Evolutionary conservation across 2,113 vertebrate species (phyloP), one percentile per base, ranked within the genome.

Genomic region (Lathamus discolor): DNA sequence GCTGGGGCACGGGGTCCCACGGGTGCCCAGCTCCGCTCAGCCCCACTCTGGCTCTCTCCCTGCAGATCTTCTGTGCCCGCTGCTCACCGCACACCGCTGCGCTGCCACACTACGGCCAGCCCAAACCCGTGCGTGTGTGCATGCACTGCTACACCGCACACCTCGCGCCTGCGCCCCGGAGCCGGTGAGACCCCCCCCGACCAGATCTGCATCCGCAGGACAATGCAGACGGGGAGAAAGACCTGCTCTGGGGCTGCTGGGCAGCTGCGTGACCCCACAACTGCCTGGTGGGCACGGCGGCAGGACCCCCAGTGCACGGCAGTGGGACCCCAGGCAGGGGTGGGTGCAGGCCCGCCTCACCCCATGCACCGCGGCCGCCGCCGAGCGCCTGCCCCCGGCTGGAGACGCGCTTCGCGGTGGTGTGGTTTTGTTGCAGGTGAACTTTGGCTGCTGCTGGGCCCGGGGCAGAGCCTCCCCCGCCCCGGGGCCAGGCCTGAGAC

Each of bases 1-100:
- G 28, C 31, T n/a, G 31, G 76, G 54, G 20, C 0, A 0, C 0
- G 22, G 70, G 57, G 67, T 17, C 5, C 43, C 39, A 0, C 0
- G 1, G 28, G 10, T 14, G 14, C 23, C 20, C 0, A 0, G 35
- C 54, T 59, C 29, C 1, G 2, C 72, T 82, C 79, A 92, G n/a
- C 41, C 22, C 39, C 4, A 1, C 31, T 94, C 41, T 2, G 55
- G 13, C 22, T 35, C 61, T 86, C 61, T 63, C 72, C 48, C 0
- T 18, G 9, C 92, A 98, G 98, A 98, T 98, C 66, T 98, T 98
- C 95, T 98, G 98, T 24, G 93, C 97, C 35, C 97, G 95, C 77
- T 98, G 98, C 92, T 98, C 98, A 1, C 92, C 97, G 0, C 97
- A 97, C 5, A 19, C 95, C 0, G 93, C 75, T 0, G 92, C 89